Evolutionary conservation across 1,140 invertebrate species (phyloP).

Genomic region (Mya arenaria): DNA sequence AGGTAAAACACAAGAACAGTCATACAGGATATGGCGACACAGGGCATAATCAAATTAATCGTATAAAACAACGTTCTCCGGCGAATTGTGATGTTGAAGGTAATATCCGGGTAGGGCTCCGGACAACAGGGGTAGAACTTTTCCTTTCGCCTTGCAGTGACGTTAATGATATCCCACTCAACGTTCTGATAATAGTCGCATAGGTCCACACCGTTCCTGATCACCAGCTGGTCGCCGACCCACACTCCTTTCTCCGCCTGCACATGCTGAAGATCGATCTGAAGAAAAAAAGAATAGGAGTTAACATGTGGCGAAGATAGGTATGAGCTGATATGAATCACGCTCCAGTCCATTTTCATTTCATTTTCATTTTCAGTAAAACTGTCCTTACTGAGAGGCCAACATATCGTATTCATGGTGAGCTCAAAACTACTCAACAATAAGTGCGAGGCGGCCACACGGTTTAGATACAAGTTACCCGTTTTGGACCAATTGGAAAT

Average conservation of each 20-base stretch:
- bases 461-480: no score
- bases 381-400: no score
- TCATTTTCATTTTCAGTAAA: no score
- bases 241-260: neutral
- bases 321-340: no score
- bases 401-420: no score
- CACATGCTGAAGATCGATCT: slow-evolving; percentile 24
- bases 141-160: slow-evolving; percentile 75
- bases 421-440: no score
- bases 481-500: no score
- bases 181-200: slow-evolving; percentile 86
- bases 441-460: no score
- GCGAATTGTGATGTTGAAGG: slow-evolving; percentile 78
- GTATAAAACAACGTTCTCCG: slow-evolving; percentile 81
- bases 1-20: slow-evolving; percentile 99
- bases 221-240: slow-evolving; percentile 25
- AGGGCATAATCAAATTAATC: slow-evolving; percentile 81
- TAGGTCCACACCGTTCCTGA: slow-evolving; percentile 75
- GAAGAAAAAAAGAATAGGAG: no score
- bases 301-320: no score
- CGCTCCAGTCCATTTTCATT: no score
- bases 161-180: slow-evolving; percentile 97
- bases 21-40: slow-evolving; percentile 89
- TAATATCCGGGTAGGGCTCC: slow-evolving; percentile 79
- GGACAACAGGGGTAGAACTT: slow-evolving; percentile 75